Conservation (phyloP, 2,888 invertebrate species). For the Brachycybe producta region DNA sequence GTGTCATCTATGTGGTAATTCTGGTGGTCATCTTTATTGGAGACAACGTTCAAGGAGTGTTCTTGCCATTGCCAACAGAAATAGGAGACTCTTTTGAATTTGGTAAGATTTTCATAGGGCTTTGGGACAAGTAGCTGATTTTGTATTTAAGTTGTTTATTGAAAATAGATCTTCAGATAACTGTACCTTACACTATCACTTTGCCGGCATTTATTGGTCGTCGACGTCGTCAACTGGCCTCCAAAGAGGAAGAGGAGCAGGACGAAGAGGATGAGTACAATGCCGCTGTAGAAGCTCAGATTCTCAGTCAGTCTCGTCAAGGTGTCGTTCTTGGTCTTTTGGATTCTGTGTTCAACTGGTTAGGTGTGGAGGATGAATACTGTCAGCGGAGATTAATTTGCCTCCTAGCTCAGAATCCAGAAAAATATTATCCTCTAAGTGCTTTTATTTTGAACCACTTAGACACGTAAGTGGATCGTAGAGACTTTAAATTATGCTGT, state of each 20-base stretch:
- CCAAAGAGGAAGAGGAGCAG: background rate
- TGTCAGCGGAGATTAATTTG: slow-evolving; percentile 1
- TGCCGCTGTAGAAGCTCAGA: background rate
- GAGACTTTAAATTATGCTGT: too few relatives aligned
- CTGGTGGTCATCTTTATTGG: too few relatives aligned
- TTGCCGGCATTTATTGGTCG: background rate
- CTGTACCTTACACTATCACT: background rate
- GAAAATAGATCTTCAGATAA: background rate
- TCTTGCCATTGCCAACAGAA: background rate
- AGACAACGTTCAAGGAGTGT: too few relatives aligned
- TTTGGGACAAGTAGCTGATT: background rate
- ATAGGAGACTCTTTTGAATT: slow-evolving; percentile 1
- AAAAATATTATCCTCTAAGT: background rate
- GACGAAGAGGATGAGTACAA: background rate
- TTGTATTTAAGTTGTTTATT: background rate
- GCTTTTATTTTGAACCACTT: background rate
- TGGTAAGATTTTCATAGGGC: slow-evolving; percentile 2
- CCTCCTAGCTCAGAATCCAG: background rate
- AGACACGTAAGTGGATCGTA: background rate
- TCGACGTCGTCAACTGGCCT: background rate
- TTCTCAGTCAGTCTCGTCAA: background rate
- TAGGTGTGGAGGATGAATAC: background rate
- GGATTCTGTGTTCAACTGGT: background rate
- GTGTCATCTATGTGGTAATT: too few relatives aligned
- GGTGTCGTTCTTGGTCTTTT: background rate